Evolutionary conservation across 2,113 vertebrate genomes (phyloP).

Genomic region (Megalops atlanticus): DNA sequence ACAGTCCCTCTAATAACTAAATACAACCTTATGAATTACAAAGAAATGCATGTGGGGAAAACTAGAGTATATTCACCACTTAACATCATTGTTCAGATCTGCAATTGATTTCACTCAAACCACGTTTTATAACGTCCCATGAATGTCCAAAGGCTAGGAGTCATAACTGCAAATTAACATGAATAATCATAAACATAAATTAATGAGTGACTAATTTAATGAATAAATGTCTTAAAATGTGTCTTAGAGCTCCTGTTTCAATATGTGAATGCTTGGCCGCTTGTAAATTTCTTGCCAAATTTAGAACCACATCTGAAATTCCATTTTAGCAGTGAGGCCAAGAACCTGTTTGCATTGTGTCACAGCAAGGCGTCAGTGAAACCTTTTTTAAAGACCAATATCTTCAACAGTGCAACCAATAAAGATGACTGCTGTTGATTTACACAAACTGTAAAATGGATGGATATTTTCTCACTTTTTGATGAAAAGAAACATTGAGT

Average conservation of each 20-base stretch:
- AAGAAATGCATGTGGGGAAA: neutral
- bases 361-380: neutral
- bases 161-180: constrained; percentile 25
- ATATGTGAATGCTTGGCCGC: constrained; percentile 21
- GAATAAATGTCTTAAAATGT: constrained; percentile 23
- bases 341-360: neutral
- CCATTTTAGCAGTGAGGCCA: constrained; percentile 15
- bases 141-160: constrained; percentile 17
- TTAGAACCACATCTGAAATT: constrained; percentile 26
- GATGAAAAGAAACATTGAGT: neutral
- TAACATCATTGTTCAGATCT: neutral
- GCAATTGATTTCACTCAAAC: neutral
- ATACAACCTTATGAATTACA: neutral
- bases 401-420: neutral
- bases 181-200: constrained; percentile 24
- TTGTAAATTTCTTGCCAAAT: constrained; percentile 19
- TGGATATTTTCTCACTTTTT: neutral
- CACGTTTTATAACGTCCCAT: constrained; percentile 19
- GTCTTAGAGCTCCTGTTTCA: constrained; percentile 17
- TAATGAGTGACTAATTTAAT: constrained; percentile 28
- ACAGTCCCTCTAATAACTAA: neutral
- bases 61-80: neutral
- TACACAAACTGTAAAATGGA: neutral
- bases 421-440: neutral
- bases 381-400: neutral